Evolutionary conservation across 1,140 invertebrate species (phyloP), one percentile per base, ranked within the genome.

Genomic region (Adoxophyes honmai): DNA sequence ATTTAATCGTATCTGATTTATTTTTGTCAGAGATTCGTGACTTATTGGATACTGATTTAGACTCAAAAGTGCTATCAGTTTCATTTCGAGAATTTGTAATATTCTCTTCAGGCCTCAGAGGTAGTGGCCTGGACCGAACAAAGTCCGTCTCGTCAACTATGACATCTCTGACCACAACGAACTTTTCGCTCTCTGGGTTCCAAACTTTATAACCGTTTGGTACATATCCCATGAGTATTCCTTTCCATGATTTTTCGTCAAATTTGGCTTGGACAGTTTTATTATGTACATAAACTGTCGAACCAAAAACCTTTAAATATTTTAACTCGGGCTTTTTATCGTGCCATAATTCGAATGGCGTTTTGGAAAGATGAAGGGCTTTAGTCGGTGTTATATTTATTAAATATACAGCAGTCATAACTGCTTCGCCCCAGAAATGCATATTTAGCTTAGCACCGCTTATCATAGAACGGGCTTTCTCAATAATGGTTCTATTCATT

Each of bases 161-260:
- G 16, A 83, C 72, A 68, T 85, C 77, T 44, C 78, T 63, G 14
- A 66, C 73, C 35, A 59, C 52, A n/a, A 73, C 37, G 60, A 70
- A 75, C 59, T 71, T 78, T 55, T 59, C 57, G 5, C n/a, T 55
- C 37, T 74, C 57, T 13, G 58, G 39, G 59, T 75, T 61, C 60
- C 57, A 74, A 36, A 78, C 55, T 66, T 69, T 80, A 77, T 79
- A 80, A 5, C 71, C 77, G 71, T 82, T 82, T 64, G 66, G 58
- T 62, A 71, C 70, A 73, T 78, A 86, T 6, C 74, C 73, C 7
- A 81, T 59, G 21, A 84, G 56, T 57, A 80, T 74, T 35, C 55
- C 66, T 63, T 73, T 79, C 34, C 16, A 70, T n/a, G 66, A 77
- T 64, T 70, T 76, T 55, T 73, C 52, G 57, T 81, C 70, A 61